These are phyloP conservation scores for Glaucidium brasilianum DNA, from an alignment of 2,113 vertebrate species.

Conservation along the genomic window DNA sequence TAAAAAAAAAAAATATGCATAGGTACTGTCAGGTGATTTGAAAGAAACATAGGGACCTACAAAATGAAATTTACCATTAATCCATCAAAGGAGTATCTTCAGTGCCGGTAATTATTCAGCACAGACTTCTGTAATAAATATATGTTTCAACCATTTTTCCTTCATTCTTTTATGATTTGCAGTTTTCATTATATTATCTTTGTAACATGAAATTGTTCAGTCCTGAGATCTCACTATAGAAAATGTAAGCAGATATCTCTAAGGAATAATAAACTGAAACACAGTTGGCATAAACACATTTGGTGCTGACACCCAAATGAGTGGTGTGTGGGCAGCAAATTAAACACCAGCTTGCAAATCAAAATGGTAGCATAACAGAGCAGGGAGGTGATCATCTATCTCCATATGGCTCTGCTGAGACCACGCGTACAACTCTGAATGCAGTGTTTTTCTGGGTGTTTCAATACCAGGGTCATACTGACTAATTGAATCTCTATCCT, in stretches of 20 bases:
- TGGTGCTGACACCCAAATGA: slow-evolving; percentile 37
- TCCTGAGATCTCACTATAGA: neutral
- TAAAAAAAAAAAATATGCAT: neutral
- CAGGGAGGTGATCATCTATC: slow-evolving; percentile 53
- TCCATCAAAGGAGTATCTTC: neutral
- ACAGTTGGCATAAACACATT: slow-evolving; percentile 47
- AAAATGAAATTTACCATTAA: neutral
- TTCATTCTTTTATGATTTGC: neutral
- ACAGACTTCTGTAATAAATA: neutral
- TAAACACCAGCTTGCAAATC: slow-evolving; percentile 61
- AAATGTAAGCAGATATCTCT: slow-evolving; percentile 12
- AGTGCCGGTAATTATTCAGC: neutral
- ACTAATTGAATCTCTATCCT: neutral
- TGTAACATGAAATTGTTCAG: neutral
- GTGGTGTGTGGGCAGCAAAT: slow-evolving; percentile 49
- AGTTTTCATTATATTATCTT: neutral
- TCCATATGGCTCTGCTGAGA: slow-evolving; percentile 49
- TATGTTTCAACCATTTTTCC: neutral
- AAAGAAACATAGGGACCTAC: neutral
- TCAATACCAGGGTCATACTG: neutral
- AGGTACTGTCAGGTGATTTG: neutral
- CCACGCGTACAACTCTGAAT: neutral
- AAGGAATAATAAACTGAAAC: slow-evolving; percentile 41
- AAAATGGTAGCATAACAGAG: slow-evolving; percentile 47
- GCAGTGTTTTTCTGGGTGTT: neutral